Evolutionary conservation across 2,888 invertebrate species (phyloP), one percentile per base, ranked within the genome.

Genomic region (Cylloceria caligata): DNA sequence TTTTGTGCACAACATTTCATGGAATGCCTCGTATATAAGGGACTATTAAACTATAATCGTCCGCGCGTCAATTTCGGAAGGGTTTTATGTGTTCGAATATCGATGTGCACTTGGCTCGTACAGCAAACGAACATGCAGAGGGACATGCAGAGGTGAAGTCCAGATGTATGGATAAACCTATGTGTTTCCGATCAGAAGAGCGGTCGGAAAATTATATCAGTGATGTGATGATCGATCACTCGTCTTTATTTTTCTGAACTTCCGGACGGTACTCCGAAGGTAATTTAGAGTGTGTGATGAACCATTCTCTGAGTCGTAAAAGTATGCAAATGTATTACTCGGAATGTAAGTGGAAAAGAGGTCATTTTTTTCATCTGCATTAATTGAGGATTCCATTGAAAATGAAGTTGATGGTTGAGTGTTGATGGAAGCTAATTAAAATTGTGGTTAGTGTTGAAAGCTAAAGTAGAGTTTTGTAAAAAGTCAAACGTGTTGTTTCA

Each of bases 31-130:
- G 55, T 87, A 89, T 89, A 89, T 87, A 90, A 90, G 91, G 89
- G 90, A 91, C n/a, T n/a, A 92, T 91, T 92, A 91, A 91, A 92
- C 90, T 91, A 88, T 90, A 89, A 90, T 90, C 89, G 89, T 89
- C 89, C 88, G 91, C 90, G 91, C 90, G 90, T 90, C 88, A 86
- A 87, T 81, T 85, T 86, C 80, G 42, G 85, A 85, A 83, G 90
- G 89, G 88, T 88, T 87, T 87, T 81, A 87, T 84, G 83, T 87
- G 49, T 86, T 80, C 80, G 88, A 85, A 89, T 86, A 88, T 86
- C 87, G 86, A 86, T 89, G 88, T 85, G 87, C 88, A 88, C 82
- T 89, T 87, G 27, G 86, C 83, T 86, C 81, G 45, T 64, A 47
- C 55, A 49, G 39, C 57, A 55, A 45, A 30, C 30, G 36, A n/a